Evolutionary conservation across 1,140 invertebrate species (phyloP).

Genomic region (Linepithema humile): DNA sequence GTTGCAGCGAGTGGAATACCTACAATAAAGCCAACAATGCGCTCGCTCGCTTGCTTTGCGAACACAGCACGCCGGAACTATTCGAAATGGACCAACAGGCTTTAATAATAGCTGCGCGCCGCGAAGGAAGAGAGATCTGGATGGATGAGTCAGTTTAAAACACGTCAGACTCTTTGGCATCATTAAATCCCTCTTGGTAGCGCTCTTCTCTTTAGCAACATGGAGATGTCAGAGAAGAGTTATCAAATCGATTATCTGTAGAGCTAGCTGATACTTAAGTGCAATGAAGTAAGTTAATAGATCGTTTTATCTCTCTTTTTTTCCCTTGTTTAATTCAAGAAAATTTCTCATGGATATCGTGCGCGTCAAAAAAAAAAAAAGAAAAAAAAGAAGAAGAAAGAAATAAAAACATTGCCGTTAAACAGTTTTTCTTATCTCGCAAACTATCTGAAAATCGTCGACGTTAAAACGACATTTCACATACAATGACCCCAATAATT

Average conservation of each 20-base stretch:
- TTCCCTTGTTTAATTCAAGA: not conserved
- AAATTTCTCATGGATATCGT: not conserved
- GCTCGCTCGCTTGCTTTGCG: constrained; percentile 20
- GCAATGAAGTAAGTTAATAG: constrained; percentile 37
- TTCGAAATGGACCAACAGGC: constrained; percentile 53
- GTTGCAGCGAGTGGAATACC: constrained; percentile 43
- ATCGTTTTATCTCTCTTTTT: not conserved
- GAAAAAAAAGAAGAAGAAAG: too few species aligned
- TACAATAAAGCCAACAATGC: constrained; percentile 56
- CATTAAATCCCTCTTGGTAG: constrained; percentile 30
- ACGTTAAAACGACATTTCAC: not conserved
- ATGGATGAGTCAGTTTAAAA: constrained; percentile 47
- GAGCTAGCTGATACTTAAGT: constrained; percentile 13
- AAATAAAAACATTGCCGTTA: not conserved
- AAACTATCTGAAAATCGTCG: not conserved
- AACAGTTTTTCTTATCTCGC: not conserved
- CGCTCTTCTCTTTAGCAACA: not conserved
- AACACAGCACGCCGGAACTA: constrained; percentile 17
- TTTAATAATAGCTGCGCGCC: constrained; percentile 48
- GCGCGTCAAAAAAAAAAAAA: too few species aligned
- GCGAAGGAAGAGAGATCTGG: constrained; percentile 11
- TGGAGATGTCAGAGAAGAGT: constrained; percentile 25
- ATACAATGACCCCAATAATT: not conserved
- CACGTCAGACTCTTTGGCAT: constrained; percentile 30
- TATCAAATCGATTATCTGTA: constrained; percentile 55